Evolutionary conservation across 2,888 invertebrate genomes (phyloP).

Genomic region (Acrocera orbiculus): DNA sequence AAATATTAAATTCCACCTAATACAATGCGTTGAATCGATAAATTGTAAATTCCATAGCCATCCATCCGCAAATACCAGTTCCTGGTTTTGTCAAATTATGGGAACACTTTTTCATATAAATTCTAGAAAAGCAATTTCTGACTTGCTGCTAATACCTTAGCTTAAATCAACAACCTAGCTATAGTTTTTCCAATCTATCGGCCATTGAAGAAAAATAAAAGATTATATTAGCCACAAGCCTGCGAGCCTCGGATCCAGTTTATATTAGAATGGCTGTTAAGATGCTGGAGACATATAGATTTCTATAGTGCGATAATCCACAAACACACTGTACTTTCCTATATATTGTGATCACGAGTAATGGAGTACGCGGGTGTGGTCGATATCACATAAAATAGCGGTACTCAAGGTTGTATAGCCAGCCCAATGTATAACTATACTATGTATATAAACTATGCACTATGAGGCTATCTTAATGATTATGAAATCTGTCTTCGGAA

Average conservation of each 20-base stretch:
- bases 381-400: constrained; percentile 22
- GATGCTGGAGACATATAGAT: constrained; percentile 6
- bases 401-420: constrained; percentile 30
- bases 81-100: constrained; percentile 13
- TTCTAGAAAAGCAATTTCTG: not conserved
- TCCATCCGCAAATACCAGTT: too few species aligned
- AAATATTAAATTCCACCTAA: too few species aligned
- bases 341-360: constrained; percentile 15
- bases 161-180: constrained; percentile 6
- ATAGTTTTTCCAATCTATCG: constrained; percentile 7
- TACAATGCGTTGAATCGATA: too few species aligned
- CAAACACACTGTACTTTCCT: constrained; percentile 6
- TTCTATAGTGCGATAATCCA: constrained; percentile 10
- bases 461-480: too few species aligned
- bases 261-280: constrained; percentile 8
- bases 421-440: too few species aligned
- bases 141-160: not conserved
- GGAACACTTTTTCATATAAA: constrained; percentile 13
- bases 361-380: constrained; percentile 34
- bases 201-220: constrained; percentile 6
- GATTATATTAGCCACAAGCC: constrained; percentile 6
- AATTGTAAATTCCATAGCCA: too few species aligned
- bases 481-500: too few species aligned
- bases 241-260: constrained; percentile 7
- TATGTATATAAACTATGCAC: too few species aligned